Percentiles rank a stretch among this genome's conserved stretches.
Conservation (phyloP, 2,113 vertebrate genomes). For the Pterocles gutturalis region DNA sequence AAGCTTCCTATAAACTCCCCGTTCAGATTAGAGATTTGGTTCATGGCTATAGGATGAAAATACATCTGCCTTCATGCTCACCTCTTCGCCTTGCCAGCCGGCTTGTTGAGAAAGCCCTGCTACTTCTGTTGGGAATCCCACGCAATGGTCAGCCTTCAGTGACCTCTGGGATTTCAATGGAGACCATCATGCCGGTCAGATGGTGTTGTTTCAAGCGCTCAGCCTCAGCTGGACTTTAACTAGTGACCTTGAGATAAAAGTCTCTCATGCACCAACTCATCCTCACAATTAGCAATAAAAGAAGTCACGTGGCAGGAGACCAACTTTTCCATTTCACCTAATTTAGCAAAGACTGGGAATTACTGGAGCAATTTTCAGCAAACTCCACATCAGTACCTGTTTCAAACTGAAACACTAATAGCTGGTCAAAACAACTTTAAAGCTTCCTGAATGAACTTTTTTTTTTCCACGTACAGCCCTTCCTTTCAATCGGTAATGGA, state of each 20-base stretch:
- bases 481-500: background rate
- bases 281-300: background rate
- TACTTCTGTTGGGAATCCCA: background rate
- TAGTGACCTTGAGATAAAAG: background rate
- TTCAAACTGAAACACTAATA: background rate
- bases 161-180: accelerated
- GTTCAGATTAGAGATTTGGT: background rate
- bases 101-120: background rate
- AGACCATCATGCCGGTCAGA: accelerated
- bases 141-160: accelerated
- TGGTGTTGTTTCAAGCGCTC: accelerated
- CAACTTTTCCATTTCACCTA: background rate
- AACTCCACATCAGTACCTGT: background rate
- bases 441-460: background rate
- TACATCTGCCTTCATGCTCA: background rate
- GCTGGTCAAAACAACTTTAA: background rate
- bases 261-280: background rate
- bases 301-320: background rate
- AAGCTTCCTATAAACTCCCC: background rate
- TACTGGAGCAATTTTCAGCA: background rate
- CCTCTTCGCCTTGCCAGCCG: background rate
- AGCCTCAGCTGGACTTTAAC: background rate
- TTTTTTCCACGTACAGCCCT: background rate
- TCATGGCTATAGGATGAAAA: background rate
- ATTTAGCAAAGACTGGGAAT: background rate